These are phyloP conservation scores for Grammomys surdaster DNA, from an alignment of 2,113 vertebrate species.

Conservation along the genomic window DNA sequence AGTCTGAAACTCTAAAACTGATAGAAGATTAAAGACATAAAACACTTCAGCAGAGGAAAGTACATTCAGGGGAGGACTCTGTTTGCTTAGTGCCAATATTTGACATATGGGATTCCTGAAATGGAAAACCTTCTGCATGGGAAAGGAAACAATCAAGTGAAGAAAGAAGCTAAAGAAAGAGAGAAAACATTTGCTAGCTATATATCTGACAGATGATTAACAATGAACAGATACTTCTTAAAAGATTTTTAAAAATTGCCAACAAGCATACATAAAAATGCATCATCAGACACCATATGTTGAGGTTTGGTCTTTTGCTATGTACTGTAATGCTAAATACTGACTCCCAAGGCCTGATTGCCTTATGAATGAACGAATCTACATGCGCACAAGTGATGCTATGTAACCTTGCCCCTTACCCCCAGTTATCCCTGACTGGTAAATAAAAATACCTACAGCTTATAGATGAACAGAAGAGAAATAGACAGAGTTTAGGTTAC, in stretches of 20 bases:
- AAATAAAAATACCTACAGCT: too few relatives aligned
- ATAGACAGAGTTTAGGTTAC: too few relatives aligned
- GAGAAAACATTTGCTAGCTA: neutral
- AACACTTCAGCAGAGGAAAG: neutral
- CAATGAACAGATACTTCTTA: neutral
- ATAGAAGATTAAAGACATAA: neutral
- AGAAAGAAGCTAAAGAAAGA: neutral
- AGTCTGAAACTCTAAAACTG: neutral
- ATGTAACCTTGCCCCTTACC: too few relatives aligned
- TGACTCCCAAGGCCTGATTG: neutral
- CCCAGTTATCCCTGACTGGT: too few relatives aligned
- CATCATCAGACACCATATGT: neutral
- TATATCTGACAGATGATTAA: neutral
- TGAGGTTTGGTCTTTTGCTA: too few relatives aligned
- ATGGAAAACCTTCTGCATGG: neutral
- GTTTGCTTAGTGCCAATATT: neutral
- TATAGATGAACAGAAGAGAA: too few relatives aligned
- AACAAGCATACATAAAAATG: neutral
- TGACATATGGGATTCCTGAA: neutral
- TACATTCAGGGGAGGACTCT: neutral
- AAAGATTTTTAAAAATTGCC: neutral
- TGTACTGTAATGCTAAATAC: too few relatives aligned
- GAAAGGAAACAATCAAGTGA: neutral
- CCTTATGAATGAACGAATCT: too few relatives aligned
- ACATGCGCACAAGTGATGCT: too few relatives aligned